phyloP scores from a whole-genome alignment of 2,113 vertebrate genomes.

The Callaeas wilsoni region DNA sequence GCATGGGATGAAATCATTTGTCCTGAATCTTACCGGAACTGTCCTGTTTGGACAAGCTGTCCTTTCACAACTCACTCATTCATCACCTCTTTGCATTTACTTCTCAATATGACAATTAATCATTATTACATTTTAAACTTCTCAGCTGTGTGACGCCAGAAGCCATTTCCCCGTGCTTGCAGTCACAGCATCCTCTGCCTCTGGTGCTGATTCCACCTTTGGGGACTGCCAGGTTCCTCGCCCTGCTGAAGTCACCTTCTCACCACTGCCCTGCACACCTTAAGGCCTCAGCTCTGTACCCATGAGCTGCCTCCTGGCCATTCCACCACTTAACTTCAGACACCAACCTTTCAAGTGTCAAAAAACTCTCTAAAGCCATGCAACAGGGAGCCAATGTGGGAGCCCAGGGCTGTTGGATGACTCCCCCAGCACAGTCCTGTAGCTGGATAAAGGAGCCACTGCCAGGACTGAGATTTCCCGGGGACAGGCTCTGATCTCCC shows the following conservation, averaged over 20 bases:
- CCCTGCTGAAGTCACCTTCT: neutral
- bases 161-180: neutral
- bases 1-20: neutral
- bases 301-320: neutral
- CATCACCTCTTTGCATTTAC: neutral
- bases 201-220: neutral
- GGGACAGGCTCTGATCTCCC: neutral
- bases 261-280: neutral
- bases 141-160: neutral
- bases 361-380: neutral
- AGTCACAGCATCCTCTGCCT: neutral
- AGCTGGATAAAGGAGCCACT: neutral
- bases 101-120: neutral
- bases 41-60: neutral
- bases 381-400: rapidly evolving
- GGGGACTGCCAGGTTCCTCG: neutral
- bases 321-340: neutral
- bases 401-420: neutral
- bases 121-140: neutral
- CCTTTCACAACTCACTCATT: neutral
- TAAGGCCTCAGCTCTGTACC: rapidly evolving
- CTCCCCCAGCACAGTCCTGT: neutral
- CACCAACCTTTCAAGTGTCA: neutral
- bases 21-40: neutral
- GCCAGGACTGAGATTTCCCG: rapidly evolving